Base-by-base conservation (phyloP, 2,888 invertebrate species). In the Pyralis farinalis region DNA sequence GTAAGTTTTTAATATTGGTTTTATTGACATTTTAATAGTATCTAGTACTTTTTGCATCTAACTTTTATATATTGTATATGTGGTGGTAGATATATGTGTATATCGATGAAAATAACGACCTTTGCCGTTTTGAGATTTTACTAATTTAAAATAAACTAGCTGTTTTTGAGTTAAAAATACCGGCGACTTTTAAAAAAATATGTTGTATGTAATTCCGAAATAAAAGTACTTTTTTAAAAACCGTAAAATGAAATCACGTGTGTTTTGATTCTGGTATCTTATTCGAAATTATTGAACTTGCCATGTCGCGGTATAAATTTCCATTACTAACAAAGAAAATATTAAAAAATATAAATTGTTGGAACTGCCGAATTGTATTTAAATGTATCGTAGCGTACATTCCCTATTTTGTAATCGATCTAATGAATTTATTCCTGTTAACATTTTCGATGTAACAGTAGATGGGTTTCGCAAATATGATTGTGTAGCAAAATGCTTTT, bases 401-500 rank as follows among this genome's bases (percentile, higher is more conserved):
- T 43, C 38, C 35, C 38, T 40, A 30, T 36, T 46, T 43, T 44
- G 37, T 34, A 37, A 16, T 40, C 12, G 35, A 40, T 37, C 45
- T 51, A 46, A 47, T 43, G 46, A 37, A 47, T 44, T 47, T 30
- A 35, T 47, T 42, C 40, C 47, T 49, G 43, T 51, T 42, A 31
- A 16, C 16, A 16, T 16, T 16, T 25, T 25, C 25, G 25, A 25
- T 25, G 25, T 25, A 25, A 25, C 46, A 37, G 43, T 59, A 55
- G 52, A 54, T 51, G 52, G 54, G 49, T 60, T 55, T 59, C 55
- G 55, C 57, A 55, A 16, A 54, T 51, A 47, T 48, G 42, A 53
- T 49, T 53, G 51, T 53, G 52, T 63, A 54, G 56, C 46, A 48
- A 50, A 54, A 44, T 46, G 59, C 59, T 60, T 63, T 53, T 54